Conservation (phyloP, 2,797 vertebrate genomes). For the Catamblyrhynchus diadema region DNA sequence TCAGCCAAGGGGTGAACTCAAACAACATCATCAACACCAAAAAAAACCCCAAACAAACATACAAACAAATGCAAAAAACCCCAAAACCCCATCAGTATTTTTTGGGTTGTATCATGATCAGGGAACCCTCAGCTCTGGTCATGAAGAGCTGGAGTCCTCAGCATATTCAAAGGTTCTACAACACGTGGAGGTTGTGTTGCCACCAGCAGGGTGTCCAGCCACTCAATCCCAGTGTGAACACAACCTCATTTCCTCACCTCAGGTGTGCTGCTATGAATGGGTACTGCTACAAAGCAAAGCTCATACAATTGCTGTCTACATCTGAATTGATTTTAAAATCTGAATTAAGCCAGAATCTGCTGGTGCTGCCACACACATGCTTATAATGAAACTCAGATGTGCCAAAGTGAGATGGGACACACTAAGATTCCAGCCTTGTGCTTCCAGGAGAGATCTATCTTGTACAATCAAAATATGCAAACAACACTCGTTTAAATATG, state of each 20-base stretch:
- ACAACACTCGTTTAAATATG: background rate
- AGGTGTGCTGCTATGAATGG: background rate
- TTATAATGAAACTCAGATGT: background rate
- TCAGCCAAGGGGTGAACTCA: background rate
- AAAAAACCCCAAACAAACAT: background rate
- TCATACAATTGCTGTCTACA: background rate
- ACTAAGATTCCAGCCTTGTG: background rate
- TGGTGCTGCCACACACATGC: background rate
- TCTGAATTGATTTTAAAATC: background rate
- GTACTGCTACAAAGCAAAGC: background rate
- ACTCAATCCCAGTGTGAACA: background rate
- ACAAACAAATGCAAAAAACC: background rate
- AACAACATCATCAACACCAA: background rate
- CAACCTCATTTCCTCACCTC: background rate
- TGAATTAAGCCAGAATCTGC: background rate
- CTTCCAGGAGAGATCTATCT: background rate
- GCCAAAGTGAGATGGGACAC: background rate
- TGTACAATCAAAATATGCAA: background rate
- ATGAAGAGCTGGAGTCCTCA: background rate
- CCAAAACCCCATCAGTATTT: background rate
- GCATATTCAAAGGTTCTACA: background rate
- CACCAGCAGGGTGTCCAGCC: background rate
- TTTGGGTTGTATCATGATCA: background rate
- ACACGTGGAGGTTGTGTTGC: rapidly evolving
- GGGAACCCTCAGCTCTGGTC: background rate